Evolutionary conservation across 2,888 invertebrate species (phyloP).

Genomic region (Leptinotarsa rubiginosa): DNA sequence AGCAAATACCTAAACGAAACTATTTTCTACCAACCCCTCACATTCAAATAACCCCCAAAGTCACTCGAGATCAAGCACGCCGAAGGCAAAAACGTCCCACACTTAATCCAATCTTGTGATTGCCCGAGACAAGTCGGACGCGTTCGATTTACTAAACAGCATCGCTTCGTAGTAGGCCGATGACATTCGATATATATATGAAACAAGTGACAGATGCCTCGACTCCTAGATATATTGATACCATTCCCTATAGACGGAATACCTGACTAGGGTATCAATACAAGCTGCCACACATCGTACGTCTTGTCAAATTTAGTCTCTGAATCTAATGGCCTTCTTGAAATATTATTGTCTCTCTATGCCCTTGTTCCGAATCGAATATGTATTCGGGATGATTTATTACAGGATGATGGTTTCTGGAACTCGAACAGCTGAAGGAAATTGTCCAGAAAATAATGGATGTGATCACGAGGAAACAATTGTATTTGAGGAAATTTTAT

Average conservation of each 20-base stretch:
- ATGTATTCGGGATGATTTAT: conserved; percentile 47
- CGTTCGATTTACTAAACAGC: conserved; percentile 56
- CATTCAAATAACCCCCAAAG: conserved; percentile 10
- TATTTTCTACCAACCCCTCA: conserved; percentile 6
- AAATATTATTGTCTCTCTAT: conserved; percentile 60
- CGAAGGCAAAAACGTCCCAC: conserved; percentile 32
- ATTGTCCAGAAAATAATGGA: conserved; percentile 13
- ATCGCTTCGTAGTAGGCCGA: conserved; percentile 47
- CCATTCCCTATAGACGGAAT: conserved; percentile 58
- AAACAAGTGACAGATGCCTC: conserved; percentile 59
- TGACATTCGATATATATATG: conserved; percentile 58
- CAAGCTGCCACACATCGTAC: conserved; percentile 59
- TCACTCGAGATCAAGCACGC: conserved; percentile 21
- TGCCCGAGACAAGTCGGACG: conserved; percentile 51
- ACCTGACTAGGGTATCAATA: conserved; percentile 63
- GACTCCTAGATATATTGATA: conserved; percentile 59
- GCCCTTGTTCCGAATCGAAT: conserved; percentile 50
- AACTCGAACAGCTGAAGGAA: conserved; percentile 29
- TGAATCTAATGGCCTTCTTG: conserved; percentile 60
- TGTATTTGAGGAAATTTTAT: not conserved
- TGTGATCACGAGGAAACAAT: not conserved
- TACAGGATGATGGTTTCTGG: conserved; percentile 41
- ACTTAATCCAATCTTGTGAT: conserved; percentile 51
- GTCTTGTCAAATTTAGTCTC: conserved; percentile 62
- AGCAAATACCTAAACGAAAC: conserved; percentile 5